Percentiles rank a stretch among this genome's conserved stretches.
Conservation (phyloP, 1,140 invertebrate genomes). For the Sminthurinus signatus region DNA sequence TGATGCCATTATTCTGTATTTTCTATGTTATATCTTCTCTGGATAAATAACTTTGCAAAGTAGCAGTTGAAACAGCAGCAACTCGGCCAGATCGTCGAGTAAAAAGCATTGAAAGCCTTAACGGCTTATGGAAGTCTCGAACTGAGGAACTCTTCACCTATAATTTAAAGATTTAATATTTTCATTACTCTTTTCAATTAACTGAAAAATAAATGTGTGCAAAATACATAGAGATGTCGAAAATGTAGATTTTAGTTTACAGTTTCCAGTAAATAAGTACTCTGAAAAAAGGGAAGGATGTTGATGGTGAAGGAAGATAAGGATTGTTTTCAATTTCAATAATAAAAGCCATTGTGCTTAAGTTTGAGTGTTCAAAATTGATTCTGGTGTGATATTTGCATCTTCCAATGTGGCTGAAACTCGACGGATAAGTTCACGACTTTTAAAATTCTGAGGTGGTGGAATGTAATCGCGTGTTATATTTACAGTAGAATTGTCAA, state of each 20-base stretch:
- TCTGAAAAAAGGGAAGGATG: too few species aligned
- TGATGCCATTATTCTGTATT: background rate
- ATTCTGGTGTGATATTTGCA: too few species aligned
- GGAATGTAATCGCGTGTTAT: too few species aligned
- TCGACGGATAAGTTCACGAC: too few species aligned
- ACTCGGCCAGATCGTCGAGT: background rate
- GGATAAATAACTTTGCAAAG: slow-evolving; percentile 5
- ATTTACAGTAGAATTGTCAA: too few species aligned
- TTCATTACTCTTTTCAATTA: background rate
- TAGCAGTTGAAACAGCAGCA: slow-evolving; percentile 8
- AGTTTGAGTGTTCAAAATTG: too few species aligned
- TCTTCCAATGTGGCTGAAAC: too few species aligned
- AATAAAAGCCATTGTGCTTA: too few species aligned
- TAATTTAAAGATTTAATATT: background rate
- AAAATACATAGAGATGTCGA: background rate
- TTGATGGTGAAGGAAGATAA: too few species aligned
- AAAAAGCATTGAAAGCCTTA: background rate
- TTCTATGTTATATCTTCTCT: background rate
- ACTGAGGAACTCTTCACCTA: background rate
- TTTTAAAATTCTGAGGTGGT: too few species aligned
- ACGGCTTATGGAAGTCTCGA: background rate
- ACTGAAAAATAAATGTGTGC: background rate
- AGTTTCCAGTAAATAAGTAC: too few species aligned
- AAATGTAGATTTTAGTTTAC: background rate
- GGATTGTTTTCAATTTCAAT: too few species aligned